Evolutionary conservation across 2,888 invertebrate genomes (phyloP), one percentile per base, ranked within the genome.

Genomic region (Conomelus anceps): DNA sequence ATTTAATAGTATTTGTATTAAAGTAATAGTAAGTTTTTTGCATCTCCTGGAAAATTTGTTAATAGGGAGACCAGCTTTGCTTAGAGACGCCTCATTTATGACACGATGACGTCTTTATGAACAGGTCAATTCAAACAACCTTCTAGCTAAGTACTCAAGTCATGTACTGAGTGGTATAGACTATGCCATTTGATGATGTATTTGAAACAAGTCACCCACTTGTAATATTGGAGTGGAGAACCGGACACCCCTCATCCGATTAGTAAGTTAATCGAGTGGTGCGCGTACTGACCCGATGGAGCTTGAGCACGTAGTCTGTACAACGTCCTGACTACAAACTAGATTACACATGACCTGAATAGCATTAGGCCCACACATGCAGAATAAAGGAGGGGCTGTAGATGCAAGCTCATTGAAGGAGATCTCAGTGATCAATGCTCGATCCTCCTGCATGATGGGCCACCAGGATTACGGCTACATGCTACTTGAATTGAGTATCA

Each of bases 41-140:
- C 63, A 23, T 88, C 41, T 88, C 63, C 88, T 88, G 22, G 22
- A 88, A 88, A 34, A 41, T 23, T 86, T 86, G 86, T 86, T 23
- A 86, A 23, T 22, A 22, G 34, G 88, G 88, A 88, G 88, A 88
- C 88, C 22, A 63, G 88, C 41, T 88, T 88, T 88, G 88, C 22
- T 63, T 22, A 41, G 88, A 63, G 88, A 84, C 88, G 22, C 85
- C 85, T 34, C 13, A 26, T 26, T 26, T 11, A 26, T 26, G 26
- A 26, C 4, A 26, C 26, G 11, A 26, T 26, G 26, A 26, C 26
- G 11, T n/a, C n/a, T n/a, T n/a, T n/a, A 63, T 63, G 63, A 63
- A n/a, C 63, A n/a, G n/a, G 63, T 63, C n/a, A n/a, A 63, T 3
- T 63, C n/a, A n/a, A 63, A 7, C 4, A 26, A 26, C 26, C 6